A percentile compares a stretch with the other conserved stretches of the same genome.
Evolutionary conservation across 2,888 invertebrate species (phyloP).

Genomic region (Epinotia bilunana): DNA sequence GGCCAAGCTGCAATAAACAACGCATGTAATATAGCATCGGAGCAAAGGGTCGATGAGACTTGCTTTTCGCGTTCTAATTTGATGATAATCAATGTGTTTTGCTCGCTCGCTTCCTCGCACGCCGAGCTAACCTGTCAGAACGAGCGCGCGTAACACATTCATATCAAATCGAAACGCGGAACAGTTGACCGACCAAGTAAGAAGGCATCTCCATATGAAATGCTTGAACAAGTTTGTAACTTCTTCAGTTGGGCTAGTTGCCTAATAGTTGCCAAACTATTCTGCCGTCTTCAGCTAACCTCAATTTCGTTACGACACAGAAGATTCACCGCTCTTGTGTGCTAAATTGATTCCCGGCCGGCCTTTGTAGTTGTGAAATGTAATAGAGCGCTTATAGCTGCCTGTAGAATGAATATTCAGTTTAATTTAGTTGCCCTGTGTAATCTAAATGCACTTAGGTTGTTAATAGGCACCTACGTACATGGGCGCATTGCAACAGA

Average conservation of each 20-base stretch:
- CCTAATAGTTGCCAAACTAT: slow-evolving; percentile 42
- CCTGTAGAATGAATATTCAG: slow-evolving; percentile 58
- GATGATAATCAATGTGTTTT: neutral
- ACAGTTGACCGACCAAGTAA: neutral
- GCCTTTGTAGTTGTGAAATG: slow-evolving; percentile 59
- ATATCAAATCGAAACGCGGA: neutral
- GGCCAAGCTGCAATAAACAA: slow-evolving; percentile 25
- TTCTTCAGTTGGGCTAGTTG: slow-evolving; percentile 33
- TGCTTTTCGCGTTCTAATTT: neutral
- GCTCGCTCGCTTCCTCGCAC: neutral
- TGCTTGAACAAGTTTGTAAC: slow-evolving; percentile 35
- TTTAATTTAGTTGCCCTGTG: slow-evolving; percentile 52
- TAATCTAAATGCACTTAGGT: slow-evolving; percentile 37
- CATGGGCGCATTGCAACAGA: neutral
- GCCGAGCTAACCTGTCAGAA: neutral
- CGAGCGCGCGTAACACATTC: neutral
- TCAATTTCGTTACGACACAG: slow-evolving; percentile 42
- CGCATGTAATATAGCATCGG: slow-evolving; percentile 14
- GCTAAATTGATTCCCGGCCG: slow-evolving; percentile 60
- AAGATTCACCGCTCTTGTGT: slow-evolving; percentile 51
- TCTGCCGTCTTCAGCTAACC: slow-evolving; percentile 37
- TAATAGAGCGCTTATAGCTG: slow-evolving; percentile 57
- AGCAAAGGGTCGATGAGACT: neutral
- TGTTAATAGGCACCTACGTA: slow-evolving; percentile 30
- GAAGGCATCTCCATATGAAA: slow-evolving; percentile 14